phyloP scores from a whole-genome alignment of 2,797 vertebrate species.

The Helicolenus hilgendorfi region DNA sequence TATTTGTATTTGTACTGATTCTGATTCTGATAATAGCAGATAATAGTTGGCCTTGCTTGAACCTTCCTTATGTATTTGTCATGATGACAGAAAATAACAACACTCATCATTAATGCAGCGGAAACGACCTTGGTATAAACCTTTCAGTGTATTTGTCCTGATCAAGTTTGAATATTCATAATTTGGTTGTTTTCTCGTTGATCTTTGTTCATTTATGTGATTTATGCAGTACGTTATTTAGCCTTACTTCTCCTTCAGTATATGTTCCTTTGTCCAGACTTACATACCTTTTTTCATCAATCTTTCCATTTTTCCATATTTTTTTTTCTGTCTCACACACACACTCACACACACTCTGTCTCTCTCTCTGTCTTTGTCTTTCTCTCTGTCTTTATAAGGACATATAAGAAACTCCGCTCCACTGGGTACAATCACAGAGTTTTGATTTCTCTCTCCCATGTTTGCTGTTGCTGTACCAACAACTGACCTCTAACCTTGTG shows the following conservation, averaged over 20 bases:
- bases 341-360: background rate
- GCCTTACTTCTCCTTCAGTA: background rate
- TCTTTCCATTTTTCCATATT: conserved; percentile 1
- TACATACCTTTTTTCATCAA: conserved; percentile 3
- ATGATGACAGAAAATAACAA: conserved; percentile 26
- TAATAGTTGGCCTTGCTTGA: background rate
- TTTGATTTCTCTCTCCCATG: conserved; percentile 61
- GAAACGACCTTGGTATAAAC: background rate
- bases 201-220: conserved; percentile 11
- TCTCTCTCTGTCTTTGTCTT: background rate
- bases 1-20: no score
- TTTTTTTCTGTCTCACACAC: background rate
- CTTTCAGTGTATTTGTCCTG: background rate
- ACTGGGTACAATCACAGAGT: conserved; percentile 61
- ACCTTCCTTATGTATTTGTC: conserved; percentile 17
- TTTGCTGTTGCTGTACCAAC: conserved; percentile 72
- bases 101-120: background rate
- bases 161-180: background rate
- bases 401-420: conserved; percentile 60
- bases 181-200: background rate
- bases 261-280: conserved; percentile 21
- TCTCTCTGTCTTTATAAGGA: conserved; percentile 81
- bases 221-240: conserved; percentile 26
- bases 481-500: conserved; percentile 69
- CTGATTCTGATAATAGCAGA: background rate